Evolutionary conservation across 2,888 invertebrate genomes (phyloP).

Genomic region (Hypercompe scribonia): DNA sequence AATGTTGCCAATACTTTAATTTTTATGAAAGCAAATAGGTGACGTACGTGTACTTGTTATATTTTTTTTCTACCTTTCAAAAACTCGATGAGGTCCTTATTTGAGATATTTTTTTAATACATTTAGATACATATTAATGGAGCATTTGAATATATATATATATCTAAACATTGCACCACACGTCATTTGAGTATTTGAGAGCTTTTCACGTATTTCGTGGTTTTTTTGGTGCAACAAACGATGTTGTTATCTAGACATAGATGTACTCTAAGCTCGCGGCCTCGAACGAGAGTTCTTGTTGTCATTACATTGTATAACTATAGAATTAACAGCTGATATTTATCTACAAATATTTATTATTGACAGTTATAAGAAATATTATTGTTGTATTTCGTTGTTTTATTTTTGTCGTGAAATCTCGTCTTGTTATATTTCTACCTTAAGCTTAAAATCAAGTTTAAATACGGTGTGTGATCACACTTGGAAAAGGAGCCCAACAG

Average conservation of each 20-base stretch:
- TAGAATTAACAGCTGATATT: constrained; percentile 36
- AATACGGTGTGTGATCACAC: not conserved
- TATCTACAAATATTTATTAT: constrained; percentile 35
- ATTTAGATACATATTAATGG: not conserved
- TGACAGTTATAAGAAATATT: constrained; percentile 42
- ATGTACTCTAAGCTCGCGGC: not conserved
- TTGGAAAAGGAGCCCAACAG: not conserved
- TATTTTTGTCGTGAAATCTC: constrained; percentile 8
- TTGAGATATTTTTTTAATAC: not conserved
- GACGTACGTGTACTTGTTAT: not conserved
- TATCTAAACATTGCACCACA: not conserved
- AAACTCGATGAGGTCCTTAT: not conserved
- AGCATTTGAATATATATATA: not conserved
- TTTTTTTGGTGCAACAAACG: not conserved
- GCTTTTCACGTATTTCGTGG: not conserved
- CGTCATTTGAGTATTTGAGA: constrained; percentile 2
- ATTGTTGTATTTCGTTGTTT: constrained; percentile 39
- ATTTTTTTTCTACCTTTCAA: too few relatives aligned
- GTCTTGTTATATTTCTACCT: not conserved
- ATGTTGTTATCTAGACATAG: not conserved
- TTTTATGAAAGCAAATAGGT: constrained; percentile 6
- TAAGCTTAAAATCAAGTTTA: too few relatives aligned
- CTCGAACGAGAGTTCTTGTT: not conserved
- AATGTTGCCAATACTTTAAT: not conserved
- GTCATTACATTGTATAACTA: constrained; percentile 4